Base-by-base conservation (phyloP, 2,113 vertebrate genomes). In the Oncorhynchus gorbuscha region DNA sequence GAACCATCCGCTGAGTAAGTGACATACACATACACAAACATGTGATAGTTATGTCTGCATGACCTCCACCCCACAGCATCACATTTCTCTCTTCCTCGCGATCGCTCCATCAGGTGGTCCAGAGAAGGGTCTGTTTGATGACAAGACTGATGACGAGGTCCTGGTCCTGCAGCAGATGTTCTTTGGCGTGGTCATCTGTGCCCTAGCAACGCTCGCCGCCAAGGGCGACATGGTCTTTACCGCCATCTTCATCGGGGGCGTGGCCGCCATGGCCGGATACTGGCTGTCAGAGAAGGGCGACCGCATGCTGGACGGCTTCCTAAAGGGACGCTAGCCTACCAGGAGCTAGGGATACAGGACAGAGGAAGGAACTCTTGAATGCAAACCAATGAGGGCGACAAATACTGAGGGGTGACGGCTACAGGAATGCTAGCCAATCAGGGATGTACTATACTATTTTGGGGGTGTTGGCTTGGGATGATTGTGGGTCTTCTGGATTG, bases 81-180 rank as follows among this genome's bases (percentile, higher is more conserved):
- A 64, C 12, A 80, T 18, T 22, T 68, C 32, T 24, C 18, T 81
- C 30, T 45, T 45, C 39, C 39, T 45, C 9, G 9, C 39, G 9
- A 71, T 2, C 35, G 32, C 24, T 35, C 72, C 69, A 22, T 0
- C 89, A 98, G 97, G 94, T 0, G 92, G 88, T 28, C 93, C 94
- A 0, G 95, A 96, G 59, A 96, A 96, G n/a, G 97, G 98, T 22
- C 94, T 99, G 80, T 98, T 99, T 65, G 95, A 98, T 0, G 97
- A 99, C 71, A 95, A 98, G 91, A 97, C 97, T 0, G 97, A 99
- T 0, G 98, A 99, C 0, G 98, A 99, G 92, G 93, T 99, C 83
- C 95, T 97, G 55, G 97, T 99, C 28, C 93, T 99, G 82, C 97
- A 99, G 93, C 98, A 99, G 94, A 99, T 99, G 98, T 99, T 99